Evolutionary conservation across 2,888 invertebrate species (phyloP).

Genomic region (Teinopalpus imperialis): DNA sequence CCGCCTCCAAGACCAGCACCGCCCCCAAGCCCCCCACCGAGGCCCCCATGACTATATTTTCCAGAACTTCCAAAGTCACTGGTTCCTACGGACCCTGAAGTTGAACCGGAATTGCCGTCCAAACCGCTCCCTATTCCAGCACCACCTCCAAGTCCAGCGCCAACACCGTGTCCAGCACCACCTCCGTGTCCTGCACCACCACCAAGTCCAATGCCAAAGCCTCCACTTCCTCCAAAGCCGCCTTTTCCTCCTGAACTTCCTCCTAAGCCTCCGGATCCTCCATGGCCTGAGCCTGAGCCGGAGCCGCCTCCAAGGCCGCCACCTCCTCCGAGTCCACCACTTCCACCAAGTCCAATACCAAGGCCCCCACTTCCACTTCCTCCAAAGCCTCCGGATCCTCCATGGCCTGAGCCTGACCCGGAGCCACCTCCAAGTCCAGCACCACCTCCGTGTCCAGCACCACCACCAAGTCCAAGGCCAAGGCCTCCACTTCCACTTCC

Average conservation of each 20-base stretch:
- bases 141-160: slow-evolving; percentile 33
- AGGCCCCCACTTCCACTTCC: slow-evolving; percentile 33
- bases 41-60: too few species aligned
- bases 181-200: slow-evolving; percentile 32
- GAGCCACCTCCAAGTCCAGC: slow-evolving; percentile 30
- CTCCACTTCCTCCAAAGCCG: slow-evolving; percentile 27
- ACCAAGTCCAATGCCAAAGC: slow-evolving; percentile 26
- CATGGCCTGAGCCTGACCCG: slow-evolving; percentile 28
- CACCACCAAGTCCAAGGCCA: slow-evolving; percentile 25
- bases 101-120: slow-evolving; percentile 24
- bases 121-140: slow-evolving; percentile 33
- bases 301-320: slow-evolving; percentile 34
- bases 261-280: slow-evolving; percentile 31
- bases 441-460: slow-evolving; percentile 29
- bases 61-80: slow-evolving; percentile 27
- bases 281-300: slow-evolving; percentile 26
- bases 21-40: slow-evolving; percentile 32
- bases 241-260: slow-evolving; percentile 26
- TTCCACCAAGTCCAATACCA: slow-evolving; percentile 27
- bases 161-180: slow-evolving; percentile 29
- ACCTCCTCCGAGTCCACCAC: slow-evolving; percentile 32
- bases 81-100: slow-evolving; percentile 29
- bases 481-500: slow-evolving; percentile 30
- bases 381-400: slow-evolving; percentile 35
- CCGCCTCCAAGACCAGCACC: slow-evolving; percentile 34